Base-by-base conservation (phyloP, 1,140 invertebrate genomes). In the Lysiphlebus fabarum region DNA sequence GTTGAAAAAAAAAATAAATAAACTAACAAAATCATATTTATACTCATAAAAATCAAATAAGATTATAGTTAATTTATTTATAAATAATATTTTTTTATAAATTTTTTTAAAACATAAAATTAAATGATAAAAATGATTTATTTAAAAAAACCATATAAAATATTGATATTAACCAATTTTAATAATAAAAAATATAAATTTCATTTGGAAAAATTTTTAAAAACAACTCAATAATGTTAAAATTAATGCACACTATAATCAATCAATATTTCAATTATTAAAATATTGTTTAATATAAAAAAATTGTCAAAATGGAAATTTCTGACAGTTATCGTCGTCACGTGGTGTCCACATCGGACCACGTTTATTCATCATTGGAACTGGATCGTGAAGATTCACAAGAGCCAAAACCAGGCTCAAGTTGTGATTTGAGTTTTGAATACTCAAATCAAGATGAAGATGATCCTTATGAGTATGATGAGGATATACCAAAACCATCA, bases 401-500 rank as follows among this genome's bases (percentile, higher is more conserved):
- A 14, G 58, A 59, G 51, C 58, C 42, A 37, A 10, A 33, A 34
- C 8, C 49, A 51, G 47, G 51, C 14, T 59, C 44, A n/a, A 48
- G 51, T 42, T 56, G 14, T 36, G 48, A 61, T 37, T 58, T 58
- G 38, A 49, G 58, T 34, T 59, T 62, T 42, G 47, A 53, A 17
- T 55, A 45, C 45, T 61, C 56, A 42, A 59, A 56, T 51, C 53
- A 61, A 26, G 17, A 26, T 38, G 76, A 80, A 47, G 80, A 82
- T 62, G 82, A 83, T 66, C 77, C 77, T 5, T 83, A 82, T 62
- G 81, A 81, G 59, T 83, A 82, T 59, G 82, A 83, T 63, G 81
- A 82, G 33, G 81, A 83, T 53, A 76, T 82, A 34, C 67, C 40
- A 47, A 65, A 42, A 53, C 4, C 12, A 44, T 26, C 34, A 5